Conservation (phyloP, 2,113 vertebrate genomes). For the Entomyzon cyanotis region DNA sequence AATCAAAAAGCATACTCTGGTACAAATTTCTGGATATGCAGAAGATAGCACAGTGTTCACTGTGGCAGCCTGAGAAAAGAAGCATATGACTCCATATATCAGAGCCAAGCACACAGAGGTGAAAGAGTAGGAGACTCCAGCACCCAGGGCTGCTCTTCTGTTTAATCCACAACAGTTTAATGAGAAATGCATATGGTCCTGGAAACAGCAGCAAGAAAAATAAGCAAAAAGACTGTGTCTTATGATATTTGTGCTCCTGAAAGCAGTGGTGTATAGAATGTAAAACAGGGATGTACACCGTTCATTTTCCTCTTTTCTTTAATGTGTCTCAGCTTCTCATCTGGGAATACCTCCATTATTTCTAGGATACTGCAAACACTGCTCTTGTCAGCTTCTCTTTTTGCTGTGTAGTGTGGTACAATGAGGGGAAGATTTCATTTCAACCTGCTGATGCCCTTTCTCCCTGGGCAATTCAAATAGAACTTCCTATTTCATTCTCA, state of each 20-base stretch:
- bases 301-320: not conserved
- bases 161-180: not conserved
- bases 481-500: not conserved
- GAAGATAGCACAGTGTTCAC: not conserved
- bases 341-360: constrained; percentile 18
- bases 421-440: constrained; percentile 23
- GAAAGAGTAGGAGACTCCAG: not conserved
- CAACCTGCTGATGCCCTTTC: not conserved
- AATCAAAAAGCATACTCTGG: not conserved
- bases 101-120: not conserved
- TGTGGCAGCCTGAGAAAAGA: not conserved
- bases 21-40: not conserved
- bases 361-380: not conserved
- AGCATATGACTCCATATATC: not conserved
- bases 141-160: not conserved
- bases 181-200: not conserved
- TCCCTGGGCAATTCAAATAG: not conserved
- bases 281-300: not conserved
- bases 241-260: not conserved
- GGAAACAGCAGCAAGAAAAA: not conserved
- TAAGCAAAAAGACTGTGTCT: not conserved
- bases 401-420: not conserved
- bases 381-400: not conserved
- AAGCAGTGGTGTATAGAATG: not conserved
- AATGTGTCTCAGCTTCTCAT: not conserved